Evolutionary conservation across 2,113 vertebrate species (phyloP).

Genomic region (Pollimyrus isidori): DNA sequence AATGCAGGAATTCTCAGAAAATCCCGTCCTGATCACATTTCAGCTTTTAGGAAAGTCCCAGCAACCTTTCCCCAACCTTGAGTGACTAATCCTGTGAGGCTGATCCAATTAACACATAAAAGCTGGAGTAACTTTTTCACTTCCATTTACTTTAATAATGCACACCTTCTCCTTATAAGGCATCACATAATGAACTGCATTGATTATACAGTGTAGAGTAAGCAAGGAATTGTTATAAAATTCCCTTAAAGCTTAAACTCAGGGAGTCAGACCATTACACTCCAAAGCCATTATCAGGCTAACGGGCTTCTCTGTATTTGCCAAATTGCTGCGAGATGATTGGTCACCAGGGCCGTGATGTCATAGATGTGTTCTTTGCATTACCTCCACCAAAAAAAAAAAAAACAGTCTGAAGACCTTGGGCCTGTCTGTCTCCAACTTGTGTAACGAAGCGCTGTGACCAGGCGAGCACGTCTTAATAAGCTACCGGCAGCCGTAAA

Average conservation of each 20-base stretch:
- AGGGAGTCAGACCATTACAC: background rate
- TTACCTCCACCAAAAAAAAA: background rate
- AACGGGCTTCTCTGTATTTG: background rate
- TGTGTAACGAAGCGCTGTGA: constrained; percentile 27
- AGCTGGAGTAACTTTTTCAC: background rate
- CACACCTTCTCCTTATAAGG: background rate
- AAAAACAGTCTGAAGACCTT: constrained; percentile 21
- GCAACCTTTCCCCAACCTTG: background rate
- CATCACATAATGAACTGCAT: background rate
- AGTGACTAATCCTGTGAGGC: background rate
- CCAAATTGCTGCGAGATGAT: background rate
- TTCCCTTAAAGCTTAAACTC: background rate
- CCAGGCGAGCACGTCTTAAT: constrained; percentile 29
- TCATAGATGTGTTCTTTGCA: background rate
- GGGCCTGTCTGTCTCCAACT: constrained; percentile 18
- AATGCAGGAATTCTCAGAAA: background rate
- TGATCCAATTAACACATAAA: background rate
- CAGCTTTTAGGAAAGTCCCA: background rate
- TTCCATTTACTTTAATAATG: background rate
- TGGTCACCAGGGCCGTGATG: background rate
- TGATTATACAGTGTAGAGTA: background rate
- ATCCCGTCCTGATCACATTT: background rate
- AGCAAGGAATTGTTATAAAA: background rate
- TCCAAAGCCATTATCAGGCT: background rate
- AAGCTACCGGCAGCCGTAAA: constrained; percentile 20